Conservation (phyloP, 2,888 invertebrate species). For the Scaptodrosophila latifasciaeformis region DNA sequence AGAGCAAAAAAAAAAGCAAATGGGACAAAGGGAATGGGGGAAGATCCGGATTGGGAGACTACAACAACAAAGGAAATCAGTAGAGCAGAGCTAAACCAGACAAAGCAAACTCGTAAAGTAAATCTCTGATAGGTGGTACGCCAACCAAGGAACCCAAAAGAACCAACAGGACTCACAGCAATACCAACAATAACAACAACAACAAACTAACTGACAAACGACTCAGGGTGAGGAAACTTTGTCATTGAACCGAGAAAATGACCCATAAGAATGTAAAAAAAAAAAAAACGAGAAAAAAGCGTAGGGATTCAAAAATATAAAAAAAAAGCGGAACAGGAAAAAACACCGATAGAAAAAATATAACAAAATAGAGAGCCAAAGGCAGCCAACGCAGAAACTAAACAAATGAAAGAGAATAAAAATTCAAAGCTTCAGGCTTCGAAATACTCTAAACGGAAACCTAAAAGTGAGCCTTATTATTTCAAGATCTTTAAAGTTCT, state of each 20-base stretch:
- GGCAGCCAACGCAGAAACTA: too few species aligned
- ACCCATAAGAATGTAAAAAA: too few species aligned
- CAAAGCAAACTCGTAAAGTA: constrained; percentile 26
- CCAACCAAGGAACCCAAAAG: not conserved
- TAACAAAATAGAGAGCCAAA: too few species aligned
- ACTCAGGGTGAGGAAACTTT: constrained; percentile 18
- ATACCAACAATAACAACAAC: too few species aligned
- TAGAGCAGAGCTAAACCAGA: not conserved
- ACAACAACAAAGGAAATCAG: constrained; percentile 1
- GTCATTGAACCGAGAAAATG: constrained; percentile 47
- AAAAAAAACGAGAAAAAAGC: constrained; percentile 35
- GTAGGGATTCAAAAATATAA: constrained; percentile 7
- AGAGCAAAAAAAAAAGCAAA: constrained; percentile 22
- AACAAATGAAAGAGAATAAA: too few species aligned
- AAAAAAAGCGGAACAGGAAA: constrained; percentile 35
- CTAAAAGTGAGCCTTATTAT: too few species aligned
- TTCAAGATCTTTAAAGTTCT: too few species aligned
- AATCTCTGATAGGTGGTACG: constrained; percentile 9
- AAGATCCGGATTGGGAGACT: not conserved
- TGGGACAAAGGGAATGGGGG: constrained; percentile 25
- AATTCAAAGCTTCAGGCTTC: too few species aligned
- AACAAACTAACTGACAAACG: not conserved
- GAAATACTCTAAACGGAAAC: too few species aligned
- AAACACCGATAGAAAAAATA: too few species aligned
- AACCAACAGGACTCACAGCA: not conserved